Base-by-base conservation (phyloP, 2,113 vertebrate species). In the Vanacampus margaritifer region DNA sequence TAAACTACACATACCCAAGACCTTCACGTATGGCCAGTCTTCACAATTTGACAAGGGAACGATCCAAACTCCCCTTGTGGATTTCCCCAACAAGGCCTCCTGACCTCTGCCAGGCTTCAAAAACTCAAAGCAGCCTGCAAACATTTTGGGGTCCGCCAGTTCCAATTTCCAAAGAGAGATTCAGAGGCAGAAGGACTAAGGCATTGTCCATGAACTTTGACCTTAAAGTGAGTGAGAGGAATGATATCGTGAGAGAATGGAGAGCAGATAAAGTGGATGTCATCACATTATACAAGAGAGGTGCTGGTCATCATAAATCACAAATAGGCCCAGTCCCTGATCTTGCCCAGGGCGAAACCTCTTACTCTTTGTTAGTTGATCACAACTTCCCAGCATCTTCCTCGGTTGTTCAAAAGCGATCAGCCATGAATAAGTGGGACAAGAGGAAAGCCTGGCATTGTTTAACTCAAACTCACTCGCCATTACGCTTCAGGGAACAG, bases 371-470 rank as follows among this genome's bases (percentile, higher is more conserved):
- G 73, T 9, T 51, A 10, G 45, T 74, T 2, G 43, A 82, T 0
- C 75, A 89, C 0, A 72, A 71, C 36, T 76, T 86, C 32, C 86
- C 90, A 0, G 79, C 74, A 70, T 89, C 94, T 0, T 68, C 79
- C 16, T 68, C 89, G 0, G 92, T 94, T 0, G 94, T 95, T 78
- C 69, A 89, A 72, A 90, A 92, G 71, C 89, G 88, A 0, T 91
- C 92, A 53, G 69, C 90, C 2, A 87, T 91, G 0, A 92, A 92
- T 67, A 91, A 90, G 0, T 87, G 89, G 28, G 89, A 94, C 67
- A 94, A 87, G 81, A 92, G 89, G 24, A 93, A 90, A 81, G 92
- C 91, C 51, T 94, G 51, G 86, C 95, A n/a, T n/a, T 54, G 93
- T 96, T 71, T 86, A 74, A 83, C 21, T 19, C 61, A 39, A 46